phyloP scores from a whole-genome alignment of 2,888 invertebrate genomes.

The Ichneumon xanthorius region DNA sequence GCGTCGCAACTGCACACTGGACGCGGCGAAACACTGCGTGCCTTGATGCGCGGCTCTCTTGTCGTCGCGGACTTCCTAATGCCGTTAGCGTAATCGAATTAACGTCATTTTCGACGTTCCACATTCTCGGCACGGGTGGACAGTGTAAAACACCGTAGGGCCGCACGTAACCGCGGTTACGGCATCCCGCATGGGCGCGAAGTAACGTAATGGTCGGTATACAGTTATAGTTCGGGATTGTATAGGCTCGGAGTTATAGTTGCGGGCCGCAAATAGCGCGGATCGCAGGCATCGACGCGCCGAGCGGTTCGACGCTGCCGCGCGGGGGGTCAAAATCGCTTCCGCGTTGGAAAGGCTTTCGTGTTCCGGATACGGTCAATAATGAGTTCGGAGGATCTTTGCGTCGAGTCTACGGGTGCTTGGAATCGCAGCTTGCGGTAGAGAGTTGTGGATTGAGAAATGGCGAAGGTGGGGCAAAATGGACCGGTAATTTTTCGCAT shows the following conservation, averaged over 20 bases:
- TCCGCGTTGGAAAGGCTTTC: background rate
- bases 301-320: background rate
- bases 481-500: no score
- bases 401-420: no score
- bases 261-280: background rate
- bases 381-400: background rate
- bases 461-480: no score
- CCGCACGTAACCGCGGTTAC: constrained; percentile 24
- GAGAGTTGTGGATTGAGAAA: no score
- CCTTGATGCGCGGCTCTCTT: constrained; percentile 43
- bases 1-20: constrained; percentile 11
- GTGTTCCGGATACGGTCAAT: background rate
- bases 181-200: constrained; percentile 16
- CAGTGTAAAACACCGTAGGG: background rate
- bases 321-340: background rate
- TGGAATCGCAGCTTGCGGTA: no score
- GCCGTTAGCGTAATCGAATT: constrained; percentile 81
- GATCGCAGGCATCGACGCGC: background rate
- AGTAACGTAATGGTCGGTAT: background rate
- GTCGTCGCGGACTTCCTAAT: constrained; percentile 78
- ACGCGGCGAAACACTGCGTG: constrained; percentile 34
- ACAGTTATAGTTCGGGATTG: background rate
- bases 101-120: constrained; percentile 71
- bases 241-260: background rate
- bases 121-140: constrained; percentile 54